Conservation (phyloP, 2,888 invertebrate genomes). For the Strigamia transsilvanica region DNA sequence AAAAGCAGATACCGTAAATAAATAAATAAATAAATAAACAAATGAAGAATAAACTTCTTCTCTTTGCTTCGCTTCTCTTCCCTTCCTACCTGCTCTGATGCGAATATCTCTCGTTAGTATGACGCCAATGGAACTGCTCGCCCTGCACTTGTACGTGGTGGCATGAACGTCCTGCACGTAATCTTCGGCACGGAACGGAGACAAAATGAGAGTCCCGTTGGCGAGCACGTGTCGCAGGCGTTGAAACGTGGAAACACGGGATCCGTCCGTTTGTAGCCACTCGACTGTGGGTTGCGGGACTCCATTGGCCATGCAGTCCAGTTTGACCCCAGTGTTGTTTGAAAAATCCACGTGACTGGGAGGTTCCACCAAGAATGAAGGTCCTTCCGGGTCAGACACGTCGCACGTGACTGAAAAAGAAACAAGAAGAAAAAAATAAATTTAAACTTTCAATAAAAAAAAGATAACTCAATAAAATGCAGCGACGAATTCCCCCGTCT, state of each 20-base stretch:
- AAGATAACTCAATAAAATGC: neutral
- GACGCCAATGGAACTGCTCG: conserved; percentile 60
- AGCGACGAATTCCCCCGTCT: neutral
- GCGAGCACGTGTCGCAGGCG: conserved; percentile 78
- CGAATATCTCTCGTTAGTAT: conserved; percentile 61
- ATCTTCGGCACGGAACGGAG: conserved; percentile 59
- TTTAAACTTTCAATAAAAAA: neutral
- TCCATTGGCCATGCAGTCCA: conserved; percentile 90
- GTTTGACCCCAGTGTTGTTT: conserved; percentile 90
- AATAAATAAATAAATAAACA: neutral
- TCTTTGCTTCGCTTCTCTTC: too few relatives aligned
- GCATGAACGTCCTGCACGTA: conserved; percentile 60
- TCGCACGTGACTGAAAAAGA: neutral
- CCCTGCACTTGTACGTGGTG: conserved; percentile 61
- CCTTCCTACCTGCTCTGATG: conserved; percentile 61
- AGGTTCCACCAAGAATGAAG: conserved; percentile 90
- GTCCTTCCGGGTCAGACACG: conserved; percentile 69
- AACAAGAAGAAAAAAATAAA: neutral
- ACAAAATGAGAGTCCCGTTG: conserved; percentile 58
- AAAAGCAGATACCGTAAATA: neutral
- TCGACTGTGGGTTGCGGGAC: conserved; percentile 90
- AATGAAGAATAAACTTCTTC: neutral
- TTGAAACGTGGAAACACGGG: conserved; percentile 89
- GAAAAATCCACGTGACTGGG: conserved; percentile 91
- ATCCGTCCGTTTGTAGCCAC: conserved; percentile 91